Base-by-base conservation (phyloP, 2,113 vertebrate genomes). In the Thomomys bottae region DNA sequence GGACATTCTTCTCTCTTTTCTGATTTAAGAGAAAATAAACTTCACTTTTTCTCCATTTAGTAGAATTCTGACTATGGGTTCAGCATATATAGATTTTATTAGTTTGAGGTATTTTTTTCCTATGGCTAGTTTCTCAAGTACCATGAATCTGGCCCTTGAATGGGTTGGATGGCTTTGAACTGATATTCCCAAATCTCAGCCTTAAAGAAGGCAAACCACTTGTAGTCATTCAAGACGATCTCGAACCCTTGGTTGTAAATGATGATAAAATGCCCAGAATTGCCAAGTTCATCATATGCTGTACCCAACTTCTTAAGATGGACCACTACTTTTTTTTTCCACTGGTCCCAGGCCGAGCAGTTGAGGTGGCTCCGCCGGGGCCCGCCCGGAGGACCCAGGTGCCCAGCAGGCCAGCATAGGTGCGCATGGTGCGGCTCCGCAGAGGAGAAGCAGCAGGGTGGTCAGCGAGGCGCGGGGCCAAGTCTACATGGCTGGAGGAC, bases 241-340 rank as follows among this genome's bases (percentile, higher is more conserved):
- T 99, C 99, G 87, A 99, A 99, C 85, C 99, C 99, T 98, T 99
- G 99, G 97, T 99, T 99, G 97, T 99, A 99, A 98, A 99, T 98
- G 79, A 99, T 97, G 20, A 99, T 99, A 97, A 99, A 99, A 97
- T 98, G 98, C 32, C 99, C 99, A 0, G 96, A 96, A 95, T 99
- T 98, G 12, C 99, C 99, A 17, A 98, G 75, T 42, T 97, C 98
- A 88, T 99, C 99, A 63, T 97, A 97, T 28, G 98, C 98, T 10
- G 98, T 96, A 54, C 98, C 97, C 86, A 99, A 79, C 94, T 99
- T 99, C 93, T 98, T 97, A 85, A 99, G 97, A 83, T 97, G 98
- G 49, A 99, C 97, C 0, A 97, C 96, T 9, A 99, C 96, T n/a
- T 0, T 96, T 97, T 83, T 92, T 98, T 94, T 98, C 98, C 40